A percentile compares a stretch with the other conserved stretches of the same genome.
Evolutionary conservation across 1,140 invertebrate species (phyloP).

Genomic region (Delia radicum): DNA sequence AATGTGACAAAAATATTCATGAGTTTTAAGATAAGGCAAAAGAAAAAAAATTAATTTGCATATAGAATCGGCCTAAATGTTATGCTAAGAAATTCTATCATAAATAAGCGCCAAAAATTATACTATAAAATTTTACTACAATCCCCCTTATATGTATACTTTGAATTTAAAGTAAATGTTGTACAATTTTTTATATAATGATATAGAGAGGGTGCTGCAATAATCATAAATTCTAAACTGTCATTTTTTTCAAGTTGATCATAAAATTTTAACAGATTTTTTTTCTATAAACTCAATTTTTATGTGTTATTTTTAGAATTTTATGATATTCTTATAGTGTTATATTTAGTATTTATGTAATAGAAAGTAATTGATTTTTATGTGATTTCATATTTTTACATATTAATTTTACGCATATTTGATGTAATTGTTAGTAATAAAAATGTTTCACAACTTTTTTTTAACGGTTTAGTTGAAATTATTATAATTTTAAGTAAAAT

Average conservation of each 20-base stretch:
- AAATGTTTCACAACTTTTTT: no score
- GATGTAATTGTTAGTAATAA: no score
- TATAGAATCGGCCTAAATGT: slow-evolving; percentile 8
- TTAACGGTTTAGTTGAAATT: no score
- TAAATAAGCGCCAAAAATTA: slow-evolving; percentile 22
- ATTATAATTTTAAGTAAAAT: no score
- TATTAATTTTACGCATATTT: no score
- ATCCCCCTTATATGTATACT: no score
- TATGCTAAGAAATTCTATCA: not conserved
- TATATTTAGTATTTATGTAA: not conserved
- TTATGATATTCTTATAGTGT: not conserved
- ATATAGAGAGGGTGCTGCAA: not conserved
- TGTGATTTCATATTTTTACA: no score
- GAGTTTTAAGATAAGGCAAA: not conserved
- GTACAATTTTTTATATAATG: not conserved
- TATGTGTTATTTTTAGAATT: not conserved
- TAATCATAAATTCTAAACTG: slow-evolving; percentile 18
- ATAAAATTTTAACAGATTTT: slow-evolving; percentile 2
- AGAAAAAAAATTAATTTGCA: slow-evolving; percentile 6
- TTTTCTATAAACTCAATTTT: not conserved
- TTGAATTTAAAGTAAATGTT: no score
- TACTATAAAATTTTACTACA: slow-evolving; percentile 20
- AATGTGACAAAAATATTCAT: slow-evolving; percentile 20
- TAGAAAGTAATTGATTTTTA: not conserved
- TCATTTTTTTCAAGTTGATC: not conserved